phyloP scores from a whole-genome alignment of 2,113 vertebrate species.

The Triplophysa rosa region DNA sequence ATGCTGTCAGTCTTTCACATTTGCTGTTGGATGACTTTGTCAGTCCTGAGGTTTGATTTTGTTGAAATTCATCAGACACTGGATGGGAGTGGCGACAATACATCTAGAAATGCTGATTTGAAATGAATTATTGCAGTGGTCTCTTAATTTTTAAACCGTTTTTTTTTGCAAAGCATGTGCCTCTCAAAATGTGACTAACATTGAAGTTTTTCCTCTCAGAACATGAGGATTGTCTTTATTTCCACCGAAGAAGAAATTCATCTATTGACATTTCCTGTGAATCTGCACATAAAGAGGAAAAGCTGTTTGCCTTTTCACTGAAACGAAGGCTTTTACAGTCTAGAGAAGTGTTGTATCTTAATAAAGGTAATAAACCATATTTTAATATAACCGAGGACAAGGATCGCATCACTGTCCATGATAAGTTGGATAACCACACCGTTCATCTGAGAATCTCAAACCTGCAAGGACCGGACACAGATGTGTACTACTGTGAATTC shows the following conservation, averaged over 20 bases:
- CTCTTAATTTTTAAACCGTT: not conserved
- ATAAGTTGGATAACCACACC: constrained; percentile 11
- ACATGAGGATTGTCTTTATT: constrained; percentile 43
- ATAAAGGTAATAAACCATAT: accelerated
- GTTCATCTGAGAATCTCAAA: constrained; percentile 63
- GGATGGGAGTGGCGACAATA: no score
- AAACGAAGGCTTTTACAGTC: constrained; percentile 53
- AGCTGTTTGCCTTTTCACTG: constrained; percentile 59
- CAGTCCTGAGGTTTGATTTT: no score
- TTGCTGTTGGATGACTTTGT: no score
- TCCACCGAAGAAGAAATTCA: constrained; percentile 53
- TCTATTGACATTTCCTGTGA: constrained; percentile 62
- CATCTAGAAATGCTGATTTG: no score
- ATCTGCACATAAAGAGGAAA: accelerated
- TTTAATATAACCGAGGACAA: accelerated
- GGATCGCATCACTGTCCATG: constrained; percentile 49
- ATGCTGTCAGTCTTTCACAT: no score
- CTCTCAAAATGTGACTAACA: constrained; percentile 2
- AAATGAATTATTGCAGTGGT: not conserved
- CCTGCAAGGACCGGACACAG: constrained; percentile 63
- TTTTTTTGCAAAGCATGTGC: not conserved
- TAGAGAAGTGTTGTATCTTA: constrained; percentile 53
- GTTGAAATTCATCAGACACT: no score
- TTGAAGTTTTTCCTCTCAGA: constrained; percentile 46
- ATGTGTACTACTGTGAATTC: constrained; percentile 70